Evolutionary conservation across 2,797 vertebrate species (phyloP).

Genomic region (Alca torda): DNA sequence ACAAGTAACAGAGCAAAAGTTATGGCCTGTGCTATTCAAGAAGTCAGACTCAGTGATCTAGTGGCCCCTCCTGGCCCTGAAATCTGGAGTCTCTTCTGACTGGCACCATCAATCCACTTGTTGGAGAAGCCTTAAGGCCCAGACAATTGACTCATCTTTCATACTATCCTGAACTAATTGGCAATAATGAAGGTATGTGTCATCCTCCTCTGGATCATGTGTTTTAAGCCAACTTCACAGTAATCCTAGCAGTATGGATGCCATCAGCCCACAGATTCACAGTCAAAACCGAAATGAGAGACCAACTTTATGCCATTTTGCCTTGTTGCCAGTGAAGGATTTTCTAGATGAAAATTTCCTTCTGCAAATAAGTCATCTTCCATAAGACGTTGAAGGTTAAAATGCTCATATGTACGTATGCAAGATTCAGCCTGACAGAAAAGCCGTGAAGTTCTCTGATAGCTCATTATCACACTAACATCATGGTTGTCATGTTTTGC

Average conservation of each 20-base stretch:
- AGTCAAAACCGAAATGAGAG: background rate
- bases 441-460: background rate
- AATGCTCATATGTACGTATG: background rate
- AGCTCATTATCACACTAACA: background rate
- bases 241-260: background rate
- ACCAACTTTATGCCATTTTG: background rate
- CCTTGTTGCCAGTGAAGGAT: background rate
- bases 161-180: background rate
- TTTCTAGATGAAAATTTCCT: background rate
- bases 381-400: background rate
- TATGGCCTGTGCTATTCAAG: background rate
- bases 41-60: background rate
- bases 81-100: background rate
- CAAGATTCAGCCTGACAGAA: background rate
- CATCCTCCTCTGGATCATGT: background rate
- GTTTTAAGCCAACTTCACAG: background rate
- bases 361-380: background rate
- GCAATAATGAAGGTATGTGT: background rate
- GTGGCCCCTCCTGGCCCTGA: background rate
- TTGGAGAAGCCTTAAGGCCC: background rate
- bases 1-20: background rate
- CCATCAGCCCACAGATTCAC: background rate
- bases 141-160: background rate
- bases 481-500: background rate
- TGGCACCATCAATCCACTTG: background rate